phyloP scores from a whole-genome alignment of 2,113 vertebrate species.

The Pseudopipra pipra region DNA sequence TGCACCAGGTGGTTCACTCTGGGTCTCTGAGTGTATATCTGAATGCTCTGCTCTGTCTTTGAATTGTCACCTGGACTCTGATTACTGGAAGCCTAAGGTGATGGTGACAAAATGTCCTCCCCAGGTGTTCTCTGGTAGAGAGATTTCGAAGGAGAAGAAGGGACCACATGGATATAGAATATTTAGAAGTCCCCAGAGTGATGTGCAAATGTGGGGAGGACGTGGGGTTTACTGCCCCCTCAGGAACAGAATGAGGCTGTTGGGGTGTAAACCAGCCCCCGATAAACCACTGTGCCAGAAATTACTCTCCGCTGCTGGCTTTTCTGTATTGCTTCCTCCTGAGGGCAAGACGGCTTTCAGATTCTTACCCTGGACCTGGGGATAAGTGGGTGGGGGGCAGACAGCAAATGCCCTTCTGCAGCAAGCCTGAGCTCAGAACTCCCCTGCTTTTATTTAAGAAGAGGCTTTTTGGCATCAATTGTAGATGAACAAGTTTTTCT shows the following conservation, averaged over 20 bases:
- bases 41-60: not conserved
- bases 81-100: not conserved
- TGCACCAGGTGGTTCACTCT: not conserved
- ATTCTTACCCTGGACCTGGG: not conserved
- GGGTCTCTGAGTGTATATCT: not conserved
- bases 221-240: accelerated
- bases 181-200: not conserved
- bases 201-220: not conserved
- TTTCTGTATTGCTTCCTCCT: not conserved
- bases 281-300: not conserved
- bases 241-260: not conserved
- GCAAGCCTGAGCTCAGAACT: not conserved
- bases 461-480: not conserved
- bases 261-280: not conserved
- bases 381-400: not conserved
- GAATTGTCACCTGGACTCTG: not conserved
- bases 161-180: not conserved
- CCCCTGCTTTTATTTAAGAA: not conserved
- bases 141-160: not conserved
- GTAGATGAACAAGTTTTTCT: not conserved
- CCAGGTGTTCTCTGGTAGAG: not conserved
- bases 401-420: not conserved
- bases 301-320: not conserved
- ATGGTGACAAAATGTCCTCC: not conserved
- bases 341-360: not conserved